phyloP scores from a whole-genome alignment of 2,888 invertebrate species.

The Brachyopa scutellaris region DNA sequence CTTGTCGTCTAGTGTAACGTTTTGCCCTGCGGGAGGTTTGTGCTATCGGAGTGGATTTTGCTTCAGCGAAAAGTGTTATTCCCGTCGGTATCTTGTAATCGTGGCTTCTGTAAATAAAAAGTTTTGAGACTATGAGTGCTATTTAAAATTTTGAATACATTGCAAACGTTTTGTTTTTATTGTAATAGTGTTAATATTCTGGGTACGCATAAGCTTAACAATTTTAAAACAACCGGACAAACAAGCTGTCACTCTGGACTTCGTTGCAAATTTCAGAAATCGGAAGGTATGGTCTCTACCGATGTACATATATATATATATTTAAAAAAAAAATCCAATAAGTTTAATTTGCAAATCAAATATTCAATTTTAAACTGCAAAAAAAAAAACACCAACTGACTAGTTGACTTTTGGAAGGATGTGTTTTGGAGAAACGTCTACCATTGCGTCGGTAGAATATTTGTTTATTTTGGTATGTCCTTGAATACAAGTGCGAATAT shows the following conservation, averaged over 20 bases:
- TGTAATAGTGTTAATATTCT: neutral
- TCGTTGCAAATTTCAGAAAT: constrained; percentile 79
- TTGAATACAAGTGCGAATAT: too few relatives aligned
- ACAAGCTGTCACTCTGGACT: constrained; percentile 80
- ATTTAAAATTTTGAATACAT: neutral
- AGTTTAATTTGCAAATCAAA: too few relatives aligned
- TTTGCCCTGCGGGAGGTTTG: constrained; percentile 75
- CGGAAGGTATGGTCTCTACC: constrained; percentile 74
- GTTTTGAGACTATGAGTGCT: constrained; percentile 18
- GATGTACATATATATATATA: too few relatives aligned
- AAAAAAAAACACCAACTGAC: too few relatives aligned
- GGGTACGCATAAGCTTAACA: neutral
- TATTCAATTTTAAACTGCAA: too few relatives aligned
- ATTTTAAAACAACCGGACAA: constrained; percentile 36
- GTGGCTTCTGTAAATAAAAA: neutral
- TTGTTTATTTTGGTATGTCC: too few relatives aligned
- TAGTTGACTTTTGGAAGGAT: too few relatives aligned
- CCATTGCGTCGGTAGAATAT: too few relatives aligned
- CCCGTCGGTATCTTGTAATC: constrained; percentile 32
- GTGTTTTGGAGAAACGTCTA: too few relatives aligned
- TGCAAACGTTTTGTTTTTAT: neutral
- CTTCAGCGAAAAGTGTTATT: constrained; percentile 39
- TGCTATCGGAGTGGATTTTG: constrained; percentile 22
- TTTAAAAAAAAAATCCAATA: too few relatives aligned
- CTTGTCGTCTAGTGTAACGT: constrained; percentile 47